A percentile compares a stretch with the other conserved stretches of the same genome.
Conservation (phyloP, 2,888 invertebrate species). For the Aethes cnicana region DNA sequence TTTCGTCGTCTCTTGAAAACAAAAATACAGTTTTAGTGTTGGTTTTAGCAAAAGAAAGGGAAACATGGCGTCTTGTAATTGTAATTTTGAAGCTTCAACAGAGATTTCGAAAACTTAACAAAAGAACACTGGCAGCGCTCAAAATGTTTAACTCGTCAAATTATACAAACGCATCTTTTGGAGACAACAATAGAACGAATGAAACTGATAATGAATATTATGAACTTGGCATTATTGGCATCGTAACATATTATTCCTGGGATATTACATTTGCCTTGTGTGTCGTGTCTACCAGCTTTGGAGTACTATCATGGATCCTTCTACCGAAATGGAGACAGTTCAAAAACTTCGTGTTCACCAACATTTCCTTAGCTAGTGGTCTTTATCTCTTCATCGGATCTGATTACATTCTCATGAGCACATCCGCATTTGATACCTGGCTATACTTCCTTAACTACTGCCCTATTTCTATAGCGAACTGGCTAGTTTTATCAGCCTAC, state of each 20-base stretch:
- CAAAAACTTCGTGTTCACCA: conserved; percentile 4
- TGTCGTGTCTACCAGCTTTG: neutral
- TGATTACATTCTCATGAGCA: neutral
- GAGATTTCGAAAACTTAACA: too few species aligned
- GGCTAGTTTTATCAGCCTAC: conserved; percentile 11
- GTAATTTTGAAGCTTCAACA: too few species aligned
- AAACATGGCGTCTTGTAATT: too few species aligned
- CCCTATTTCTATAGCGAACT: neutral
- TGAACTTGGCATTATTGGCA: neutral
- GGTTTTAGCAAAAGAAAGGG: too few species aligned
- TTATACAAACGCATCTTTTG: neutral
- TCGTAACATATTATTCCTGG: neutral
- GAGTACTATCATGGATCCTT: conserved; percentile 4
- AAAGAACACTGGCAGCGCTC: too few species aligned
- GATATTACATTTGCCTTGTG: neutral
- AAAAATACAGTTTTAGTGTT: too few species aligned
- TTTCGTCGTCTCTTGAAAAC: too few species aligned
- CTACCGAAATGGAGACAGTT: conserved; percentile 19
- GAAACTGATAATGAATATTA: neutral
- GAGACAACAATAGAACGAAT: neutral
- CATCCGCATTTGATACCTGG: neutral
- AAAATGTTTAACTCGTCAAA: too few species aligned
- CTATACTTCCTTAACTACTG: neutral
- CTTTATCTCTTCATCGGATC: neutral
- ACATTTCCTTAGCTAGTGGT: neutral